These are phyloP conservation scores for Rhodophaea formosa DNA, from an alignment of 2,888 invertebrate genomes.

Conservation along the genomic window DNA sequence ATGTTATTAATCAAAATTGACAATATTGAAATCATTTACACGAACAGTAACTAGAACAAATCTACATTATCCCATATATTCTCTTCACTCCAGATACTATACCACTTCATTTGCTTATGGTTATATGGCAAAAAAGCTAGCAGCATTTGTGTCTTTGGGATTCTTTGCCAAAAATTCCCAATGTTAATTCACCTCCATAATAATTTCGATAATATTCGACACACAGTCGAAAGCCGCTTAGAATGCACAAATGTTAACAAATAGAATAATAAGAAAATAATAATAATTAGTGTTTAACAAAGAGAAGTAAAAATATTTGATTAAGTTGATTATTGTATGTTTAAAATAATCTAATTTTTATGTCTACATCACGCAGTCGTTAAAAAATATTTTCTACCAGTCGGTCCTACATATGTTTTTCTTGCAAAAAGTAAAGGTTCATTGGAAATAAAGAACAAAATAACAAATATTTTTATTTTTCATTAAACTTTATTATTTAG, in stretches of 20 bases:
- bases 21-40: too few species aligned
- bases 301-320: constrained; percentile 38
- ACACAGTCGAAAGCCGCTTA: constrained; percentile 53
- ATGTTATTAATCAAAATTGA: too few species aligned
- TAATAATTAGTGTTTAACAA: background rate
- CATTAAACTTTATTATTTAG: background rate
- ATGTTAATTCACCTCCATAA: background rate
- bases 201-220: constrained; percentile 31
- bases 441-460: background rate
- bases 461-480: constrained; percentile 27
- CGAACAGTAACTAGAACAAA: too few species aligned
- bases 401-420: background rate
- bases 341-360: constrained; percentile 20
- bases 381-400: too few species aligned
- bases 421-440: background rate
- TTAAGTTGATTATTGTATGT: too few species aligned
- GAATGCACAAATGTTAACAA: constrained; percentile 52
- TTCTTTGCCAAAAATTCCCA: background rate
- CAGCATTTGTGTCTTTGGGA: too few species aligned
- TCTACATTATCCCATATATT: too few species aligned
- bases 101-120: too few species aligned
- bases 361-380: background rate
- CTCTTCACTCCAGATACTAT: too few species aligned
- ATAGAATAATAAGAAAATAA: background rate
- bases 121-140: too few species aligned